These are phyloP conservation scores for Artibeus lituratus DNA, from an alignment of 2,797 vertebrate genomes.

Conservation along the genomic window DNA sequence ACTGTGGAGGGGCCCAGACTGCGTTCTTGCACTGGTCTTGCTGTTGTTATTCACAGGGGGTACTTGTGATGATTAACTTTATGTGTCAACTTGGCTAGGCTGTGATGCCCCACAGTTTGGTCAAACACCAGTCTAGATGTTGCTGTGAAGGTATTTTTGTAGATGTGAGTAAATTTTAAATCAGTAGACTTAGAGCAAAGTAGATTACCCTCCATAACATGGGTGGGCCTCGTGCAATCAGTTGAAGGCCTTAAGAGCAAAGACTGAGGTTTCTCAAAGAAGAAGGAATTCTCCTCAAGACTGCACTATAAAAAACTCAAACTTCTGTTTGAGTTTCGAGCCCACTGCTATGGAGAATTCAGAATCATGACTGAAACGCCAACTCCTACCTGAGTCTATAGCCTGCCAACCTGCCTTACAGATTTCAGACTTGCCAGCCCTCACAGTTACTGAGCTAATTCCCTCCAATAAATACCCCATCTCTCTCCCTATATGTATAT, in stretches of 20 bases:
- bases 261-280: not conserved
- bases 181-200: not conserved
- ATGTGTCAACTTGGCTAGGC: not conserved
- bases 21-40: not conserved
- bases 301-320: not conserved
- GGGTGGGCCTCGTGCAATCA: not conserved
- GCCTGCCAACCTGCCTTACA: not conserved
- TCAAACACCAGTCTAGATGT: not conserved
- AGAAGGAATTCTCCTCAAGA: not conserved
- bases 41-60: not conserved
- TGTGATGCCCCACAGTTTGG: not conserved
- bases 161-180: not conserved
- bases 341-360: not conserved
- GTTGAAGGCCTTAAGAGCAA: not conserved
- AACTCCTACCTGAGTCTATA: not conserved
- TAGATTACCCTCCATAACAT: not conserved
- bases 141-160: not conserved
- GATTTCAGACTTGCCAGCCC: not conserved
- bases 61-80: not conserved
- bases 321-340: not conserved
- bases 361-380: not conserved
- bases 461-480: not conserved
- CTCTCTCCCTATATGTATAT: fast-evolving
- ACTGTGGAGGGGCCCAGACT: too few species aligned
- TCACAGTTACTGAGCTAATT: not conserved